Conservation (phyloP, 2,113 vertebrate species). For the Tamias sibiricus region DNA sequence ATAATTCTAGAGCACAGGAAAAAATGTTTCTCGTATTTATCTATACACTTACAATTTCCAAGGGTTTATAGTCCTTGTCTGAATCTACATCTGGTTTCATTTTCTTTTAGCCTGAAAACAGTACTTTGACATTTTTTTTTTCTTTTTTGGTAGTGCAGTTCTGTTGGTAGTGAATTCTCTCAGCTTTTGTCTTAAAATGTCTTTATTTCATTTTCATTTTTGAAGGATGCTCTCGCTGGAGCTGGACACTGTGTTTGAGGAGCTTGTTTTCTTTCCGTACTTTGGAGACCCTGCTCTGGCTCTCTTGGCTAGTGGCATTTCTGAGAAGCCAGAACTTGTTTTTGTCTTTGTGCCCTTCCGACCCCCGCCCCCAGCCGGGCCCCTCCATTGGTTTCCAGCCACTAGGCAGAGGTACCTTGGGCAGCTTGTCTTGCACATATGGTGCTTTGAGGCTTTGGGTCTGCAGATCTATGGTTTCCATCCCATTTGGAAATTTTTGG, state of each 20-base stretch:
- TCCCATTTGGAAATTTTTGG: neutral
- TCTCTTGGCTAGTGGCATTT: fast-evolving
- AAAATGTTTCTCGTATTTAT: neutral
- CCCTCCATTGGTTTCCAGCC: neutral
- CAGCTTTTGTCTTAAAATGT: neutral
- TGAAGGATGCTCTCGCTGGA: neutral
- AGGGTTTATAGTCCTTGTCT: neutral
- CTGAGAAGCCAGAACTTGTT: fast-evolving
- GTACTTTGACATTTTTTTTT: neutral
- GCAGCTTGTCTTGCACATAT: neutral
- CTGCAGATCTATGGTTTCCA: neutral
- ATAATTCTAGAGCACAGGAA: neutral
- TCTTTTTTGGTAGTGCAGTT: no score
- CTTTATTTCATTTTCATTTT: neutral
- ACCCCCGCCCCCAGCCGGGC: no score
- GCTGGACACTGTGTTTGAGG: neutral
- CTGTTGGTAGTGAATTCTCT: neutral
- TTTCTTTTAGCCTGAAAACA: neutral
- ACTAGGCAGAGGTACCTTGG: fast-evolving
- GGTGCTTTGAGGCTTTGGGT: neutral
- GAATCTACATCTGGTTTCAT: neutral
- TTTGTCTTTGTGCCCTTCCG: neutral
- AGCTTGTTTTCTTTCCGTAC: neutral
- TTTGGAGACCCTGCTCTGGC: fast-evolving
- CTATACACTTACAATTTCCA: neutral